Evolutionary conservation across 2,888 invertebrate species (phyloP), one percentile per base, ranked within the genome.

Genomic region (Heliconius charithonia): DNA sequence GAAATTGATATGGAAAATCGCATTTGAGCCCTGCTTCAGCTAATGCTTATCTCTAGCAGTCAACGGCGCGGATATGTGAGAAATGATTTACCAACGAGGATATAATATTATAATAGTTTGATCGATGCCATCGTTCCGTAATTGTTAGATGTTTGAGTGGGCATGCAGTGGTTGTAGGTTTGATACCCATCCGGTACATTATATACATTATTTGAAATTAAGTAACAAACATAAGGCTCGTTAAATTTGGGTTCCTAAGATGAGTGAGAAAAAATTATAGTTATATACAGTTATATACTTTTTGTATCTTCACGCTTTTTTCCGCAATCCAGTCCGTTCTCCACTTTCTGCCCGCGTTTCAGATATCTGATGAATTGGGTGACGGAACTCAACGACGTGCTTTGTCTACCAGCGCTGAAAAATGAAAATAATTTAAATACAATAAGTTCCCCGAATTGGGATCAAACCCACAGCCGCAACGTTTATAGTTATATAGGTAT

Each of bases 1-100:
- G 66, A 67, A 67, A 37, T 67, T 37, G 37, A 67, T 67, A 67
- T 67, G 37, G 66, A 22, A 67, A 67, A 67, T 67, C 66, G 32
- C 32, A 66, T 63, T 63, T 67, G 37, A 67, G 32, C 66, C 32
- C n/a, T 22, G 32, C 16, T 32, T 67, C 12, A 66, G 66, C 66
- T 66, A n/a, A 67, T 32, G n/a, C 66, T 67, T 67, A 67, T 27
- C 63, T 27, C n/a, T 62, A 27, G 32, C 66, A 67, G 32, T 67
- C 32, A 67, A 67, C 37, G 22, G 37, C 22, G 32, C 22, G 66
- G 32, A 67, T 22, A 22, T 67, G 10, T 32, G 66, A 65, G 65
- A 65, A 65, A 27, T 67, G 22, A 32, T 66, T 22, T 19, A 66
- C 19, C 13, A 66, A 22, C 3, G 32, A 25, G 16, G 27, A 51